A percentile compares a stretch with the other conserved stretches of the same genome.
Evolutionary conservation across 2,888 invertebrate genomes (phyloP).

Genomic region (Eristalinus aeneus): DNA sequence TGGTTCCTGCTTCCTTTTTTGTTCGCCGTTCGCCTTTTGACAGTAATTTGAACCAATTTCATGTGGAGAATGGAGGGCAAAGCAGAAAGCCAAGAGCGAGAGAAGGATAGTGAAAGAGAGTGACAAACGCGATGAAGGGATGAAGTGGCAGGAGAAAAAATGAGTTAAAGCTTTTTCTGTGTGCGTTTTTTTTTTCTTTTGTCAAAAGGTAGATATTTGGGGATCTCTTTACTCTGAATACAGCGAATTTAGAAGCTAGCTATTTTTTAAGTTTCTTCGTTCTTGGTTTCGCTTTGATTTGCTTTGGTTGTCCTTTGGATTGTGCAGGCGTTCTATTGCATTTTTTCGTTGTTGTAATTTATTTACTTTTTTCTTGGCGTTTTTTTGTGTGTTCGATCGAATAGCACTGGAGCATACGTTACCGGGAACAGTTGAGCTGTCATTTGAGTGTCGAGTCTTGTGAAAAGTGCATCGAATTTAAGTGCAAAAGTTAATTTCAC

Average conservation of each 20-base stretch:
- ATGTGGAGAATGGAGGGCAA: conserved; percentile 14
- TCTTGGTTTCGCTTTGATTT: conserved; percentile 15
- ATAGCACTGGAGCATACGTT: neutral
- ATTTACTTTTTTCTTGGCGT: neutral
- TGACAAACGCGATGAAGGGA: neutral
- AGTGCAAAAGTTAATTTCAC: neutral
- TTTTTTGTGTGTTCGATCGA: neutral
- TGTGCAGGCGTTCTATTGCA: conserved; percentile 2
- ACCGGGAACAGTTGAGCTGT: neutral
- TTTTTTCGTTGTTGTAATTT: neutral
- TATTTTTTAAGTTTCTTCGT: neutral
- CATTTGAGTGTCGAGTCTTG: neutral
- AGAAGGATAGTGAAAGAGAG: neutral
- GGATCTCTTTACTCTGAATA: neutral
- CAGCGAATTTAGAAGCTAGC: conserved; percentile 1
- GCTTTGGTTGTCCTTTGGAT: conserved; percentile 5
- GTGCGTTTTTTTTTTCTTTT: neutral
- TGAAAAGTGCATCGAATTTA: neutral
- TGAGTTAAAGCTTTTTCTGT: neutral
- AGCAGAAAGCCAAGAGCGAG: neutral
- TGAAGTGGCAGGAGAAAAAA: neutral
- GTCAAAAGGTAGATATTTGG: conserved; percentile 11
- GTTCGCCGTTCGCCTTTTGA: neutral
- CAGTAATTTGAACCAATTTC: conserved; percentile 41
- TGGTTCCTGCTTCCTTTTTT: neutral